A percentile compares a stretch with the other conserved stretches of the same genome.
Conservation (phyloP, 2,888 invertebrate genomes). For the Andricus curvator region DNA sequence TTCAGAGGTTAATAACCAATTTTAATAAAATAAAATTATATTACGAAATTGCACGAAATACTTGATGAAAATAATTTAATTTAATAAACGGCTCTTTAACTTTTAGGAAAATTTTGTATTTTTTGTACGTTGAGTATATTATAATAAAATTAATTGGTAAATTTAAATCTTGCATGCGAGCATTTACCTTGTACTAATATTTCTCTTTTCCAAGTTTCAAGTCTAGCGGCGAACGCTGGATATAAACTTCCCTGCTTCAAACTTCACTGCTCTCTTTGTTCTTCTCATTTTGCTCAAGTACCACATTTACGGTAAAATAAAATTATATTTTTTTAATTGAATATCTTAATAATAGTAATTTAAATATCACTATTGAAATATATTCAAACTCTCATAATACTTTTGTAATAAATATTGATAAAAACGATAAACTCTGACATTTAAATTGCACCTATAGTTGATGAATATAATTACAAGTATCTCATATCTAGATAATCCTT, state of each 20-base stretch:
- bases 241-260: neutral
- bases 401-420: neutral
- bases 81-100: neutral
- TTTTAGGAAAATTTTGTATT: neutral
- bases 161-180: constrained; percentile 6
- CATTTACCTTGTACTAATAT: constrained; percentile 30
- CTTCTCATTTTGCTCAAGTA: neutral
- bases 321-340: neutral
- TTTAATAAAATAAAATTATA: neutral
- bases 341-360: neutral
- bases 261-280: neutral
- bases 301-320: neutral
- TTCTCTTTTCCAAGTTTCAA: constrained; percentile 19
- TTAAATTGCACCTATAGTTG: neutral
- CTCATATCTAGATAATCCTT: neutral
- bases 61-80: neutral
- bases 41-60: neutral
- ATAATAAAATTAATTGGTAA: neutral
- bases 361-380: neutral
- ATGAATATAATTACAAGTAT: neutral
- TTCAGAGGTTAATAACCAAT: neutral
- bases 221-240: neutral
- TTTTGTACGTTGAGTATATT: neutral
- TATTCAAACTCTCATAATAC: neutral
- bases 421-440: neutral